phyloP scores from a whole-genome alignment of 2,113 vertebrate species.

The Thunnus maccoyii region DNA sequence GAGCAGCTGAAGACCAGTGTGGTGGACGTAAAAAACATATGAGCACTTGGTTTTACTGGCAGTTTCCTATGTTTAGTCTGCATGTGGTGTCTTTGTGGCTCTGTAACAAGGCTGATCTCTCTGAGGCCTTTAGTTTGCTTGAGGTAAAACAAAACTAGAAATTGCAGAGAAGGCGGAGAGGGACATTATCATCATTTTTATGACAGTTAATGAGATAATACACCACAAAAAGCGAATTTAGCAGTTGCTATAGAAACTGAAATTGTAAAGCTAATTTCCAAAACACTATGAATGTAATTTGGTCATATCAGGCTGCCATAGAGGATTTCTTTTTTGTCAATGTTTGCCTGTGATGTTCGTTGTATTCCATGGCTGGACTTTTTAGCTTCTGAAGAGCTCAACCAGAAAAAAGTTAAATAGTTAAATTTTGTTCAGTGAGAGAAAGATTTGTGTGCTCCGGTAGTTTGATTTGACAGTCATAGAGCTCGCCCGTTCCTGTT shows the following conservation, averaged over 20 bases:
- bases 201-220: slow-evolving; percentile 1
- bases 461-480: slow-evolving; percentile 19
- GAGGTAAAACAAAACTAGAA: slow-evolving; percentile 5
- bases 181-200: neutral
- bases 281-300: neutral
- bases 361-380: neutral
- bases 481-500: neutral
- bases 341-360: neutral
- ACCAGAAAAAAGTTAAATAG: neutral
- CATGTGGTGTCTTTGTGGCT: slow-evolving; percentile 23
- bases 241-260: neutral
- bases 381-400: neutral
- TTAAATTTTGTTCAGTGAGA: slow-evolving; percentile 20
- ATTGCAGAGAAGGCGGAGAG: neutral
- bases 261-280: neutral
- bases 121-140: neutral
- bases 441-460: slow-evolving; percentile 16
- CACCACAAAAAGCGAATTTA: neutral
- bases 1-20: slow-evolving; percentile 9
- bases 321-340: too few relatives aligned
- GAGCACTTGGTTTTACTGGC: slow-evolving; percentile 39
- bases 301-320: neutral
- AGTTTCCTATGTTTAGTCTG: slow-evolving; percentile 48
- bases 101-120: slow-evolving; percentile 1
- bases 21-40: neutral